These are phyloP conservation scores for Hemichromis elongatus DNA, from an alignment of 2,113 vertebrate species.

Conservation along the genomic window DNA sequence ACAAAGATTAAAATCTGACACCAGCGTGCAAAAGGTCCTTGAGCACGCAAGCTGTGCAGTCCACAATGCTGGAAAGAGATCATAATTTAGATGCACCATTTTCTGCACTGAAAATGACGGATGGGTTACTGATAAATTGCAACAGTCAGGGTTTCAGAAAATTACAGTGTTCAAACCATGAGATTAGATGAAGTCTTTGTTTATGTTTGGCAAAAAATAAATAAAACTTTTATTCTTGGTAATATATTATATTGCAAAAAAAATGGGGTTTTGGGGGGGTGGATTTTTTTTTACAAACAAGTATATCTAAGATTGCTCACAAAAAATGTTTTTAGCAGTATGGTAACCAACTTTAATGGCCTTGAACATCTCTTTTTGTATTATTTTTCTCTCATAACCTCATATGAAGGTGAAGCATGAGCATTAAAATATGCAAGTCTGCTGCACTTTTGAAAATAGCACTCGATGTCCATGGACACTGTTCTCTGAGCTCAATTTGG, in stretches of 20 bases:
- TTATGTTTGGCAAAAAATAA: not conserved
- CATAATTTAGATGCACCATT: constrained; percentile 63
- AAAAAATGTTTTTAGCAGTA: not conserved
- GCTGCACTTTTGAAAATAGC: not conserved
- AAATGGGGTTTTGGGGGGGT: not conserved
- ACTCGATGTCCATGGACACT: not conserved
- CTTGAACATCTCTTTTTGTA: too few relatives aligned
- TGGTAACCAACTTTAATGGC: too few relatives aligned
- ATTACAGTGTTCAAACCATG: not conserved
- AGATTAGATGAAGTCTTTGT: not conserved
- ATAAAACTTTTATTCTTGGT: not conserved
- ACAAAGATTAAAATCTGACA: constrained; percentile 59
- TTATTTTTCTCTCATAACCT: not conserved
- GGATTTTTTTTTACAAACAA: not conserved
- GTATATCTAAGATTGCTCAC: not conserved
- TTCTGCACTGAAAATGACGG: constrained; percentile 27
- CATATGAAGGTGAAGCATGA: not conserved
- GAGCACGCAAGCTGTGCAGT: constrained; percentile 27
- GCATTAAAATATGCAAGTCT: not conserved
- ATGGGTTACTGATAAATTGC: constrained; percentile 16
- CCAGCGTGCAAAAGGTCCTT: constrained; percentile 48
- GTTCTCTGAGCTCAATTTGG: not conserved
- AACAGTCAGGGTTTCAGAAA: not conserved
- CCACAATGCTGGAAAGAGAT: constrained; percentile 46
- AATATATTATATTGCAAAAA: not conserved